These are phyloP conservation scores for Tenebrosternarchus preto DNA, from an alignment of 2,113 vertebrate genomes.

Conservation along the genomic window DNA sequence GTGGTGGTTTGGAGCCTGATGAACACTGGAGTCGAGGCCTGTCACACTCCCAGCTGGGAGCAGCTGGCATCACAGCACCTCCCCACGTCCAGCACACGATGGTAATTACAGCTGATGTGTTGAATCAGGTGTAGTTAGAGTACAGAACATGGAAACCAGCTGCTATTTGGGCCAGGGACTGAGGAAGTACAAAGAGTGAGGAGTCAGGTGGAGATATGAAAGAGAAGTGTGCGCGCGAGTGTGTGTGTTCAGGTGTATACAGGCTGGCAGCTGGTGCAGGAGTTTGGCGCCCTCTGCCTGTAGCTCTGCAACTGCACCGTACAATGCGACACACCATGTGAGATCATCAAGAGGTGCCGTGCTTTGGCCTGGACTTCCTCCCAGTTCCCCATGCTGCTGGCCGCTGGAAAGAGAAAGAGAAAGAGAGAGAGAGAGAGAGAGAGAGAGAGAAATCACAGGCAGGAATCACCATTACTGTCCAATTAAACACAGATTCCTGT, in stretches of 20 bases:
- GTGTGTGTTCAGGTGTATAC: constrained; percentile 74
- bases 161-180: no score
- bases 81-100: no score
- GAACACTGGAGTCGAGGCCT: background rate
- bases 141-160: no score
- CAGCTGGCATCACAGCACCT: no score
- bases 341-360: constrained; percentile 84
- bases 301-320: constrained; percentile 92
- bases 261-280: constrained; percentile 80
- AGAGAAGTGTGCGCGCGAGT: constrained; percentile 20
- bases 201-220: background rate
- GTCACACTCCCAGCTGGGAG: background rate
- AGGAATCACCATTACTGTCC: constrained; percentile 5
- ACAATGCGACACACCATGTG: constrained; percentile 86
- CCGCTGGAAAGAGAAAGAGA: constrained; percentile 75
- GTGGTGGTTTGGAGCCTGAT: background rate
- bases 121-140: no score
- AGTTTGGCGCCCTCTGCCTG: constrained; percentile 74
- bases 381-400: constrained; percentile 86
- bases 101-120: no score
- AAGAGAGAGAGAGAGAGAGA: no score
- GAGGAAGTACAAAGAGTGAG: no score
- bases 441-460: constrained; percentile 49
- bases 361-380: constrained; percentile 91
- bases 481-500: no score